Evolutionary conservation across 2,113 vertebrate species (phyloP).

Genomic region (Machaerirhynchus nigripectus): DNA sequence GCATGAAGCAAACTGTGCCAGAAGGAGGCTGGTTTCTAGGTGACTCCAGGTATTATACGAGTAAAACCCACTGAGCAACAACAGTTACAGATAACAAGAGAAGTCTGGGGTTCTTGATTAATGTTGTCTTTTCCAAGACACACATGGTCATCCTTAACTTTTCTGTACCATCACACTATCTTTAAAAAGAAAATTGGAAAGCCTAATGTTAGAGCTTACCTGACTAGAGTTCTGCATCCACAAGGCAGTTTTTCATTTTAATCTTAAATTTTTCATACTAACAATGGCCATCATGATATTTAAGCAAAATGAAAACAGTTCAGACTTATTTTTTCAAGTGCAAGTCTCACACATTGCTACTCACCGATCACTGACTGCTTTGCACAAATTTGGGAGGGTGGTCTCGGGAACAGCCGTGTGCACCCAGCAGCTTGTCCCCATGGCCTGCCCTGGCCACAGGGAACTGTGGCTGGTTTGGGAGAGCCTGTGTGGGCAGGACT

Average conservation of each 20-base stretch:
- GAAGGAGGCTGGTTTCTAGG: background rate
- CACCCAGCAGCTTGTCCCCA: background rate
- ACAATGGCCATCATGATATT: background rate
- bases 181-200: background rate
- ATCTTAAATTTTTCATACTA: background rate
- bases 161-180: background rate
- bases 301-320: background rate
- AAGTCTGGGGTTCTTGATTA: background rate
- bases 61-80: background rate
- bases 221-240: background rate
- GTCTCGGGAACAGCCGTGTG: rapidly evolving
- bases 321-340: background rate
- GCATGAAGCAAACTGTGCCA: background rate
- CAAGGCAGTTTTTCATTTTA: background rate
- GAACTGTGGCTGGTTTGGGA: background rate
- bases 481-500: background rate
- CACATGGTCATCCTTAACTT: background rate
- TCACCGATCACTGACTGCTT: background rate
- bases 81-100: rapidly evolving
- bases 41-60: background rate
- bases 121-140: background rate
- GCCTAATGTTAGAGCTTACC: background rate
- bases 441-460: rapidly evolving
- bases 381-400: background rate
- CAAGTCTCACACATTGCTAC: background rate